Evolutionary conservation across 2,888 invertebrate species (phyloP), one percentile per base, ranked within the genome.

Genomic region (Platycnemis pennipes): DNA sequence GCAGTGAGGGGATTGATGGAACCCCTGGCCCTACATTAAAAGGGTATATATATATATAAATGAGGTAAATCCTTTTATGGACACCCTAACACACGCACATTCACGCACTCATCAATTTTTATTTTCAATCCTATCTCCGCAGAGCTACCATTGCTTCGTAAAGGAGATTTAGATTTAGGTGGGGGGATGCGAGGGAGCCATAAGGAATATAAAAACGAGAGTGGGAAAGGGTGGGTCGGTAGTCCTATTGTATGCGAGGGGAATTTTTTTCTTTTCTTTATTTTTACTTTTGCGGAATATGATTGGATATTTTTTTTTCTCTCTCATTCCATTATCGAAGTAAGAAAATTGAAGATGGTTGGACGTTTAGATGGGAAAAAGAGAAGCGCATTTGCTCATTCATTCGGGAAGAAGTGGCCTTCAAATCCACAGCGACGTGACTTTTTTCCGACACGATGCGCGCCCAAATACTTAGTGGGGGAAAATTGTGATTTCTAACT

Each of bases 41-140:
- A 0, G 16, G 77, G n/a, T 8, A 63, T 63, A 63, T 49, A 49
- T n/a, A 13, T 49, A 49, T 63, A n/a, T 63, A 63, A 63, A 63
- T 63, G 63, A 26, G n/a, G 26, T 63, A 77, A 77, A 77, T 77
- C 77, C 77, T 77, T 77, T 77, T 77, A 77, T 77, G 37, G 77
- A 37, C 77, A 77, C 16, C 31, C 77, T 13, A 37, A 77, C 77
- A 11, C 11, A 37, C 77, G 1, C 77, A 77, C 37, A 77, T 37
- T 13, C 77, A 26, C 37, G 16, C 31, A 37, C 16, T 31, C 13
- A 8, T 13, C n/a, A 37, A 7, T 77, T 2, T 77, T 11, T 63
- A 26, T n/a, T 63, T 63, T 63, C 63, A 63, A 77, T 77, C 37
- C 37, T 37, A 77, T 77, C 77, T 77, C 11, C 63, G 2, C 77